Conservation (phyloP, 1,140 invertebrate species). For the Hycleus phaleratus region DNA sequence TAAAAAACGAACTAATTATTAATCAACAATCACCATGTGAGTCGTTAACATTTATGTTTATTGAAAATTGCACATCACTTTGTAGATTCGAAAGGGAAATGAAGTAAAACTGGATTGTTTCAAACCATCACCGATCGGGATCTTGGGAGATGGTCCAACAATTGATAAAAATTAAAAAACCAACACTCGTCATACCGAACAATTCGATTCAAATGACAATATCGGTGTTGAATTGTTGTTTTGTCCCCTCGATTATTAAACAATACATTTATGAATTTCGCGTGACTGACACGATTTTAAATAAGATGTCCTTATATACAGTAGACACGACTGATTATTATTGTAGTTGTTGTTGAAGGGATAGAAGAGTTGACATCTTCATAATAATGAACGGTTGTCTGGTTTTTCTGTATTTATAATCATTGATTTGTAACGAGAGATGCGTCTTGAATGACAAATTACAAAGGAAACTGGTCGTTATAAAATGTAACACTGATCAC, state of each 20-base stretch:
- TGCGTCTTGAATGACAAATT: not conserved
- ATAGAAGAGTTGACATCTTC: conserved; percentile 5
- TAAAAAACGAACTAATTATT: conserved; percentile 2
- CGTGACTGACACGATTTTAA: not conserved
- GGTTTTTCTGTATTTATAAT: not conserved
- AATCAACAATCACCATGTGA: not conserved
- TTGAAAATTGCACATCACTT: too few species aligned
- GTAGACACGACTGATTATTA: too few species aligned
- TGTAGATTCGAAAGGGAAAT: too few species aligned
- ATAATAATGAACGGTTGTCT: not conserved
- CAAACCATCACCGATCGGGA: conserved; percentile 5
- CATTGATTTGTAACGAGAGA: not conserved
- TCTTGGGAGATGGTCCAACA: conserved; percentile 3
- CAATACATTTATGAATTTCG: conserved; percentile 2
- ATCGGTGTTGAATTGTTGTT: not conserved
- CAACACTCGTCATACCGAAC: conserved; percentile 1
- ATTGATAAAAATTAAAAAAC: not conserved
- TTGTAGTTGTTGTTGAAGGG: not conserved
- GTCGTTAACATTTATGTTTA: not conserved
- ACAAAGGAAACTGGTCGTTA: not conserved
- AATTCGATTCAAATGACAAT: not conserved
- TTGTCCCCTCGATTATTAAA: not conserved
- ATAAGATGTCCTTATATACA: too few species aligned
- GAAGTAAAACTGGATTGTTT: not conserved
- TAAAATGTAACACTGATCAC: too few species aligned